Base-by-base conservation (phyloP, 1,140 invertebrate species). In the Drosophila guanche region DNA sequence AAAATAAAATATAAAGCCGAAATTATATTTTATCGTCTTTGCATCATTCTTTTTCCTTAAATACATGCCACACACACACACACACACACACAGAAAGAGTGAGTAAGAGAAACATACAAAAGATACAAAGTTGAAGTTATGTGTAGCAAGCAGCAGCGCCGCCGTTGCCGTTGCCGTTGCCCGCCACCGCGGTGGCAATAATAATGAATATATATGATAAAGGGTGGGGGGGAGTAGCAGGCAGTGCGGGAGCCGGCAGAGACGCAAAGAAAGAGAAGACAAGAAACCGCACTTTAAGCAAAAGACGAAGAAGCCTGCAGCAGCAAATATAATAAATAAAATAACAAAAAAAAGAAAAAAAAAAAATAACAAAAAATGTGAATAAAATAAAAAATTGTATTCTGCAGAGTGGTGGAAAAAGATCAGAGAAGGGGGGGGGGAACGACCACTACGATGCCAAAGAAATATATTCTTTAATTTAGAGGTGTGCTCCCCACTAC, bases 1-100 rank as follows among this genome's bases (percentile, higher is more conserved):
- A 90, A 90, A 90, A 90, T 90, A 90, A 88, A 88, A 90, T 90
- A 90, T 90, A 90, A 90, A 90, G 88, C 88, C 88, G 88, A 90
- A 90, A 90, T 90, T 90, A 90, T 90, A 90, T 90, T 90, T 90
- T 90, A 90, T 90, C 88, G 88, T 90, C 88, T 84, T 90, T 78
- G 79, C 88, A 90, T 90, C 79, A 78, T 90, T 90, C 84, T 88
- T 84, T 84, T 75, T 68, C 74, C 79, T 77, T 90, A 88, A 88
- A 88, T 89, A 88, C 84, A 80, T 59, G 73, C 59, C 69, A 61
- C 71, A 66, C 73, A 86, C 73, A 73, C 65, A 75, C 42, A 59
- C 48, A 43, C 42, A 56, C 45, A 45, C 48, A 69, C 41, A 73
- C 48, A 33, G 2, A 33, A 4, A 14, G 61, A 16, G 27, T 22